A percentile compares a stretch with the other conserved stretches of the same genome.
Conservation (phyloP, 2,797 vertebrate genomes). For the Varecia variegata region DNA sequence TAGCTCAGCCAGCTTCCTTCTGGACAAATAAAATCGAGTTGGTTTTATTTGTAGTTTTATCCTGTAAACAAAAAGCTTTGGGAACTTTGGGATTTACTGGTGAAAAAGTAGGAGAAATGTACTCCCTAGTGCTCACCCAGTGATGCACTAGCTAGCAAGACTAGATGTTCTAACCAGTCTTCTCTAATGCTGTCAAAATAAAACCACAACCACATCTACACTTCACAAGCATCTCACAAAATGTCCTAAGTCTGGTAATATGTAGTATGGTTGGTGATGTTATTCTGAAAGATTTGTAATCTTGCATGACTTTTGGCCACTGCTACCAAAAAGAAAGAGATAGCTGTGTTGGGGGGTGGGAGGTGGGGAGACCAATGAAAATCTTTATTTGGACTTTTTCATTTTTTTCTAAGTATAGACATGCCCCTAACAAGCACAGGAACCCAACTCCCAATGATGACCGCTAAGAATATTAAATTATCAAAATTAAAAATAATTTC, state of each 20-base stretch:
- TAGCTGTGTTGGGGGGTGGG: not conserved
- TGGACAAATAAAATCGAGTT: constrained; percentile 54
- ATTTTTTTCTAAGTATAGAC: constrained; percentile 31
- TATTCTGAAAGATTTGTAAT: not conserved
- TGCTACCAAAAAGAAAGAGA: not conserved
- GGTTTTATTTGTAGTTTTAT: constrained; percentile 41
- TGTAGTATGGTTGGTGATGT: not conserved
- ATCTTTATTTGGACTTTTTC: constrained; percentile 5
- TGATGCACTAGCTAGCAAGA: not conserved
- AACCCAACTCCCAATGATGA: constrained; percentile 78
- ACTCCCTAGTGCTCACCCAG: not conserved
- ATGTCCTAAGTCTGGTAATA: not conserved
- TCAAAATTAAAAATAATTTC: constrained; percentile 82
- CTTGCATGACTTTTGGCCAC: constrained; percentile 1
- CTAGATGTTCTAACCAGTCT: constrained; percentile 44
- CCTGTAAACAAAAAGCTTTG: constrained; percentile 57
- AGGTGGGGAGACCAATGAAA: not conserved
- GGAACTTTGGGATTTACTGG: constrained; percentile 16
- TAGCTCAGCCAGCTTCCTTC: constrained; percentile 38
- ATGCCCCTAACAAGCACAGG: constrained; percentile 75
- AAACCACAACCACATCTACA: not conserved
- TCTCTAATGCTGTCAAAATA: constrained; percentile 17
- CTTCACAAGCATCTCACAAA: not conserved
- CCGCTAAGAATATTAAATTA: constrained; percentile 82
- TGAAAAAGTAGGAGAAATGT: not conserved